These are phyloP conservation scores for Vanessa cardui DNA, from an alignment of 2,888 invertebrate species.

Conservation along the genomic window DNA sequence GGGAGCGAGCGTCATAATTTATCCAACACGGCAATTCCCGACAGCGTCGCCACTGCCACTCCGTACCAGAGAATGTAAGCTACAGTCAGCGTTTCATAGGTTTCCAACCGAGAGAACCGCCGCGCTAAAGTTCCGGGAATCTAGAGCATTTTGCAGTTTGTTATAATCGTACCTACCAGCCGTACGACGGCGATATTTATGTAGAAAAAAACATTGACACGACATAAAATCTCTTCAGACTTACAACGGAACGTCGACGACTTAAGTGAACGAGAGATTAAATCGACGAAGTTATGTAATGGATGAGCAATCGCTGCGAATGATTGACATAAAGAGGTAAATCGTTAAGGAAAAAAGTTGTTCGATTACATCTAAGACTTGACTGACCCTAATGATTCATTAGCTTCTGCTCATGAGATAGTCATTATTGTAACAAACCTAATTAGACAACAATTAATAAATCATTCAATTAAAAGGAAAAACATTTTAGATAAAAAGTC, in stretches of 20 bases:
- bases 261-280: conserved; percentile 42
- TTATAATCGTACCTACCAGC: conserved; percentile 60
- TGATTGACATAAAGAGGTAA: conserved; percentile 31
- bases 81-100: conserved; percentile 75
- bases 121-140: conserved; percentile 74
- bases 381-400: conserved; percentile 4
- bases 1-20: conserved; percentile 74
- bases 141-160: conserved; percentile 77
- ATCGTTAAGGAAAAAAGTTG: conserved; percentile 26
- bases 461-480: background rate
- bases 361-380: conserved; percentile 2
- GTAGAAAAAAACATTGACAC: conserved; percentile 59
- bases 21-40: conserved; percentile 74
- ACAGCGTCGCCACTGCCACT: conserved; percentile 72
- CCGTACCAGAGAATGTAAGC: conserved; percentile 66
- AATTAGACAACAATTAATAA: background rate
- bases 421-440: background rate
- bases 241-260: conserved; percentile 30
- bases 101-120: conserved; percentile 59
- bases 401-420: conserved; percentile 1
- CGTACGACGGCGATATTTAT: conserved; percentile 62
- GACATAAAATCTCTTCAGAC: conserved; percentile 45
- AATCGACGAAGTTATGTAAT: conserved; percentile 42
- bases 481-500: conserved; percentile 49
- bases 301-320: conserved; percentile 34